These are phyloP conservation scores for Microcebus ravelobensis DNA, from an alignment of 2,113 vertebrate genomes.

Conservation along the genomic window DNA sequence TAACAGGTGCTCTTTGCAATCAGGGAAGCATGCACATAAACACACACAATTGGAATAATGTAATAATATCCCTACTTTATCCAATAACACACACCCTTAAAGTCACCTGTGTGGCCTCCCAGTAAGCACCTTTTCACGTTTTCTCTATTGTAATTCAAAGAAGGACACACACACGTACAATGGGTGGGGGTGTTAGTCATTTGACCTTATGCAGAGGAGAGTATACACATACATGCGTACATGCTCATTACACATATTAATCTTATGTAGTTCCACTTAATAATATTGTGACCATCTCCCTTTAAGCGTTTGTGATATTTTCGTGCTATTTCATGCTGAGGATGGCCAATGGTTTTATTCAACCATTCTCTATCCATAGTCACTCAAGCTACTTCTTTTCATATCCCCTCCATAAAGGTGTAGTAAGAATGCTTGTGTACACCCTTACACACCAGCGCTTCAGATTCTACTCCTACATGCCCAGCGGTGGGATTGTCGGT, in stretches of 20 bases:
- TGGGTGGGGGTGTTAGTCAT: too few species aligned
- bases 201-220: background rate
- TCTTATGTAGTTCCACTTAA: background rate
- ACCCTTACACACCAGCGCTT: rapidly evolving
- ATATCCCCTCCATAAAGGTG: background rate
- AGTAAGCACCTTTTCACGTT: background rate
- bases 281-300: background rate
- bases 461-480: background rate
- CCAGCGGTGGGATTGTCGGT: rapidly evolving
- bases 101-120: background rate
- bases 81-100: background rate
- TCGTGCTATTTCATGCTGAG: background rate
- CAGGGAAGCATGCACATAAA: background rate
- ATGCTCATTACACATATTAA: too few species aligned
- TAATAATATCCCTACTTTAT: background rate
- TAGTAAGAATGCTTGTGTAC: background rate
- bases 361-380: background rate
- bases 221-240: rapidly evolving
- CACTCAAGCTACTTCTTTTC: background rate
- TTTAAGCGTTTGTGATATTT: background rate
- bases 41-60: background rate
- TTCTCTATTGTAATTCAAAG: background rate
- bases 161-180: background rate
- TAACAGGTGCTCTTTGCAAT: background rate
- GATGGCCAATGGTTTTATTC: background rate